phyloP scores from a whole-genome alignment of 35 echinoderm and acorn worm genomes.

The Heliocidaris tuberculata region DNA sequence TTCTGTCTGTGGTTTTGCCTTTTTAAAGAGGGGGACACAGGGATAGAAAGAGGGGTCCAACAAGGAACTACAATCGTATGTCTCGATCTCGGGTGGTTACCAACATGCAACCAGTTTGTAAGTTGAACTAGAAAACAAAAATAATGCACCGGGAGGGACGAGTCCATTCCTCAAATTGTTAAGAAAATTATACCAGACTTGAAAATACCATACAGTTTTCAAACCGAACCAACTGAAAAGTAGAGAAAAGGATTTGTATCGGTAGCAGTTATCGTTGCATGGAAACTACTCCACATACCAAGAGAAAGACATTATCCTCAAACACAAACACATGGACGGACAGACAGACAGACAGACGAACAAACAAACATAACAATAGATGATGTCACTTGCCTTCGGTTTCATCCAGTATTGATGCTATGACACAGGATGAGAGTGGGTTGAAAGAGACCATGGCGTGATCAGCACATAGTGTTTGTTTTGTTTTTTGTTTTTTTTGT shows the following conservation, averaged over 20 bases:
- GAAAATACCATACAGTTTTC: neutral
- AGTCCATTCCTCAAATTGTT: neutral
- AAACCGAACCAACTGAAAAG: neutral
- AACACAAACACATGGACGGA: neutral
- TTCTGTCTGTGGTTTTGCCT: neutral
- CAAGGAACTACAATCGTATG: neutral
- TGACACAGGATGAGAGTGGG: conserved; percentile 43
- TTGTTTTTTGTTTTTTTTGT: neutral
- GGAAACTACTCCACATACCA: neutral
- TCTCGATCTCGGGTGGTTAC: neutral
- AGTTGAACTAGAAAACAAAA: conserved; percentile 4
- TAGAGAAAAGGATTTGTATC: neutral
- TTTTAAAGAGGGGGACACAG: neutral
- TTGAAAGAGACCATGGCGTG: conserved; percentile 46
- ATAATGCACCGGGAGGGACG: neutral
- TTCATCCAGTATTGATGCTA: conserved; percentile 99
- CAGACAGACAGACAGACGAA: conserved; percentile 14
- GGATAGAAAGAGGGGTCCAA: neutral
- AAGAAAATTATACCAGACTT: neutral
- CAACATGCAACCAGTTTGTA: conserved; percentile 1
- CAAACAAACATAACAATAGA: conserved; percentile 15
- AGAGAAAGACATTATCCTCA: conserved; percentile 18
- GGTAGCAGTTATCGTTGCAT: neutral
- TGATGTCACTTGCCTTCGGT: conserved; percentile 92
- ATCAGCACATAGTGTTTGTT: conserved; percentile 30